Base-by-base conservation (phyloP, 2,113 vertebrate species). In the Myrmecobius fasciatus region DNA sequence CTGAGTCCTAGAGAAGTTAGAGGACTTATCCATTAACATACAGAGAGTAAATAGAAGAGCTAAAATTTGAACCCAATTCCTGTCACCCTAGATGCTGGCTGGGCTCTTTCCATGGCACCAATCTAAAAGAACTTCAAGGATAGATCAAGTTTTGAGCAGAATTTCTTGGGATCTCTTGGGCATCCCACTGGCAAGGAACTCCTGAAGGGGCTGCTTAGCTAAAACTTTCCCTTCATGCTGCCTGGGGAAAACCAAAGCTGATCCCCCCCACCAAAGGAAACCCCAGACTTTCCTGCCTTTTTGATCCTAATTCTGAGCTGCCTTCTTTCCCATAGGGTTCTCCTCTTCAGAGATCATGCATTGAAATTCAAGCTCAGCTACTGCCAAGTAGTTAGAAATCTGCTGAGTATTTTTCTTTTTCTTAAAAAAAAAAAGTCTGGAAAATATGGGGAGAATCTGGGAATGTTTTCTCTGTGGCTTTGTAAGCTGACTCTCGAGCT, bases 281-380 rank as follows among this genome's bases (percentile, higher is more conserved):
- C 92, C 95, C 95, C 51, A 52, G 53, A 0, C 2, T 60, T 92
- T 95, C 94, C 92, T 88, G 90, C 88, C 2, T 3, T 52, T 95
- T 75, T 92, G 89, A 67, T 90, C 54, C 3, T n/a, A 11, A 83
- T 48, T 52, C 92, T 89, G 14, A 48, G 54, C n/a, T 51, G 1
- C 90, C 89, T 88, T 90, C 53, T 52, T 90, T 89, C 67, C 67
- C 67, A 83, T 83, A 28, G 52, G 90, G 91, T 88, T 91, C 51
- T 60, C 0, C 0, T 93, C 53, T 91, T 91, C 91, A 52, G 54
- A 94, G 96, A 89, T 97, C 91, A 67, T 89, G 97, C 98, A 96
- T 97, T 97, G 93, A 95, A 96, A 95, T 96, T 53, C 92, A 97
- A 95, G 90, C 96, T 98, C 97, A 97, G 95, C 97, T 95, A 96